A percentile compares a stretch with the other conserved stretches of the same genome.
Evolutionary conservation across 2,797 vertebrate species (phyloP).

Genomic region (Characodon lateralis): DNA sequence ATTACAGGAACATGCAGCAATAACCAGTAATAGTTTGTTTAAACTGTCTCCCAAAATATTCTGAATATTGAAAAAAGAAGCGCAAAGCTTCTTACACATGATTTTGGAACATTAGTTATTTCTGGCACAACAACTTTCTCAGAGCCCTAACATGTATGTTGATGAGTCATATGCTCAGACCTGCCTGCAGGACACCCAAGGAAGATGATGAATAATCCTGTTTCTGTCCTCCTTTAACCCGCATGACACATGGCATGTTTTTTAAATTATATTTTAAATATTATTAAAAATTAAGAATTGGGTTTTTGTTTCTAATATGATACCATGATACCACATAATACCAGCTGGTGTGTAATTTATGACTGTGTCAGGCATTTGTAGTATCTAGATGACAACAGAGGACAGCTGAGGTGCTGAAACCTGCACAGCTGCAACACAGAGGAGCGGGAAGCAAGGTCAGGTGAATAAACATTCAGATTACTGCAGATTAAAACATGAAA

Average conservation of each 20-base stretch:
- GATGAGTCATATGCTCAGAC: conserved; percentile 50
- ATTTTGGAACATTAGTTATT: conserved; percentile 33
- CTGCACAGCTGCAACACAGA: not conserved
- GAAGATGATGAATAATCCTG: conserved; percentile 23
- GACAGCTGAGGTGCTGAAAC: not conserved
- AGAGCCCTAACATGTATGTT: conserved; percentile 30
- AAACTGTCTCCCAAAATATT: not conserved
- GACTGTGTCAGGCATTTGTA: conserved; percentile 23
- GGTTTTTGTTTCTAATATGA: conserved; percentile 27
- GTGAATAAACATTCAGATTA: no score
- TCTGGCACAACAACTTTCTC: conserved; percentile 42
- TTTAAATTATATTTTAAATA: conserved; percentile 17
- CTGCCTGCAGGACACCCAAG: conserved; percentile 24
- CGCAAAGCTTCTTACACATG: conserved; percentile 3
- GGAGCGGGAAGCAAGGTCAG: not conserved
- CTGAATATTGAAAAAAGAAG: not conserved
- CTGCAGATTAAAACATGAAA: not conserved
- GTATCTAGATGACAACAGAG: not conserved
- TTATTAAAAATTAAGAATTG: conserved; percentile 16
- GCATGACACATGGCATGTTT: conserved; percentile 4
- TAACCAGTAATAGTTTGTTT: not conserved
- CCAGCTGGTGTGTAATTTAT: conserved; percentile 25
- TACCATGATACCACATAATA: conserved; percentile 22
- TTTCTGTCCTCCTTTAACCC: conserved; percentile 25
- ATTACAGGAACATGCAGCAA: not conserved